Percentiles rank a stretch among this genome's conserved stretches.
Evolutionary conservation across 92 coral and sea anemone genomes (phyloP).

Genomic region (Pocillopora grandis): DNA sequence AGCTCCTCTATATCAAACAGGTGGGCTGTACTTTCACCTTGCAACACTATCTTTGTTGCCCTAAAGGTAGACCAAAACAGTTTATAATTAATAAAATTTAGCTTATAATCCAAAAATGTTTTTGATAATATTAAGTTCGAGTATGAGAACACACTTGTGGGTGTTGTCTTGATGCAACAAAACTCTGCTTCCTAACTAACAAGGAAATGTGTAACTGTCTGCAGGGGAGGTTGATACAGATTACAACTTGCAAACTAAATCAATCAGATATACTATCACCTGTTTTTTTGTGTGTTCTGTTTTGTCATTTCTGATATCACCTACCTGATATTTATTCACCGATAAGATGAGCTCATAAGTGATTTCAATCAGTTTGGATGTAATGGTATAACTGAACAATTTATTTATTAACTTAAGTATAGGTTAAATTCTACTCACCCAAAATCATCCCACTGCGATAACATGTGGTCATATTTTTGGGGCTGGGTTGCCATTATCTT

Average conservation of each 20-base stretch:
- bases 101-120: neutral
- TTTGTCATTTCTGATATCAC: no score
- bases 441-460: slow-evolving; percentile 76
- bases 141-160: neutral
- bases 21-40: slow-evolving; percentile 77
- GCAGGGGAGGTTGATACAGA: no score
- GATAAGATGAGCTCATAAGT: no score
- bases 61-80: slow-evolving; percentile 27
- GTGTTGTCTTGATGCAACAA: no score
- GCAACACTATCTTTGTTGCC: slow-evolving; percentile 73
- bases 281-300: no score
- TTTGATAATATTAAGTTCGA: neutral
- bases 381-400: neutral
- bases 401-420: neutral
- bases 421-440: slow-evolving; percentile 58
- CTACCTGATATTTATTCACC: no score
- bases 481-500: slow-evolving; percentile 54
- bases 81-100: no score
- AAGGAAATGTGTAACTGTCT: no score
- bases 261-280: no score
- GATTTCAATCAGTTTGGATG: no score
- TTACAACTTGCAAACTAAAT: no score
- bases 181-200: no score
- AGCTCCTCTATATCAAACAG: slow-evolving; percentile 76
- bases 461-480: slow-evolving; percentile 51